phyloP scores from a whole-genome alignment of 2,797 vertebrate species.

The Pipistrellus kuhlii region DNA sequence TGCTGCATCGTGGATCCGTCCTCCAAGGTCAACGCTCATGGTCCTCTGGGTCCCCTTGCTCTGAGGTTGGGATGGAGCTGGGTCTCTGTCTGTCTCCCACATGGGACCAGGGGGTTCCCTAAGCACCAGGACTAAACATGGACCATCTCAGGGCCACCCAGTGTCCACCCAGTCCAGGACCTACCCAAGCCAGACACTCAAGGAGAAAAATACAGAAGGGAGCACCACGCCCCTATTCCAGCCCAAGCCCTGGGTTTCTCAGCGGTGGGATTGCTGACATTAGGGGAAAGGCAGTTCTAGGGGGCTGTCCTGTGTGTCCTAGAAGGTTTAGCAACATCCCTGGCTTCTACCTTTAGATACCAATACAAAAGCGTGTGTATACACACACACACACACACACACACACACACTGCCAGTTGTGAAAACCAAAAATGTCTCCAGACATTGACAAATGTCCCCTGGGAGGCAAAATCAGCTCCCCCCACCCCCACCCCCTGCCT shows the following conservation, averaged over 20 bases:
- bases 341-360: not conserved
- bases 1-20: accelerated
- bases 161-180: not conserved
- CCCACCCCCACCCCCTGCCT: not conserved
- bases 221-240: not conserved
- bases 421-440: not conserved
- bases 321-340: not conserved
- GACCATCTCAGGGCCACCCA: not conserved
- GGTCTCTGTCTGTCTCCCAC: not conserved
- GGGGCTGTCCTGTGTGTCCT: accelerated
- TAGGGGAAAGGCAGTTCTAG: not conserved
- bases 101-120: not conserved
- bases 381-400: too few relatives aligned
- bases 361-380: not conserved
- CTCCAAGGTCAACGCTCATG: not conserved
- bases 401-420: too few relatives aligned
- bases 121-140: not conserved
- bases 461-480: not conserved
- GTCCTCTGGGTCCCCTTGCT: not conserved
- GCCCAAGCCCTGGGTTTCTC: not conserved
- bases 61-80: not conserved
- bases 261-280: not conserved
- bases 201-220: not conserved
- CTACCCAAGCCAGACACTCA: not conserved
- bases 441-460: not conserved